Evolutionary conservation across 2,113 vertebrate species (phyloP).

Genomic region (Lutjanus erythropterus): DNA sequence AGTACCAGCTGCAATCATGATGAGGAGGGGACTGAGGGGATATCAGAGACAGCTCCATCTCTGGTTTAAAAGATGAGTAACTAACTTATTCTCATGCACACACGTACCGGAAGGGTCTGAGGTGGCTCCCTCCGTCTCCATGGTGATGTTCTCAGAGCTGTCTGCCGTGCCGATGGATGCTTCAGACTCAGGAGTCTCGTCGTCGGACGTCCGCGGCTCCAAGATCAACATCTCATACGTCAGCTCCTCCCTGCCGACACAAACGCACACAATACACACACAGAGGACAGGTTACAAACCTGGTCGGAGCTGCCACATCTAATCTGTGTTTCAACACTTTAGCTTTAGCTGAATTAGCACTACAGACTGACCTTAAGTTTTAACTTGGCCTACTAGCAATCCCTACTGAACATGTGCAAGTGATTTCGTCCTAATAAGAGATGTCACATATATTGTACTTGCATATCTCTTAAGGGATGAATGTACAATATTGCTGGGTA

Average conservation of each 20-base stretch:
- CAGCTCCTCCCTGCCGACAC: slow-evolving; percentile 89
- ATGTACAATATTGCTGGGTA: not conserved
- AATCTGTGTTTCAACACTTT: not conserved
- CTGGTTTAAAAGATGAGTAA: no score
- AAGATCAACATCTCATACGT: slow-evolving; percentile 94
- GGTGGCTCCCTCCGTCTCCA: slow-evolving; percentile 88
- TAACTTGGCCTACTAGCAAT: no score
- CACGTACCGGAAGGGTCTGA: slow-evolving; percentile 85
- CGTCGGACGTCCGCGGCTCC: slow-evolving; percentile 93
- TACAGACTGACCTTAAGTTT: not conserved
- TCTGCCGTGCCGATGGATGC: slow-evolving; percentile 94
- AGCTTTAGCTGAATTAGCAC: not conserved
- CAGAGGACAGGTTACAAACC: not conserved
- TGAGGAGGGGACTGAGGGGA: no score
- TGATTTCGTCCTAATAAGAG: not conserved
- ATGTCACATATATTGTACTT: not conserved
- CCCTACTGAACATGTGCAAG: not conserved
- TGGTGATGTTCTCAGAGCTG: slow-evolving; percentile 93
- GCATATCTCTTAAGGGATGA: not conserved
- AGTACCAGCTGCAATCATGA: no score
- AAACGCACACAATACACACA: slow-evolving; percentile 1
- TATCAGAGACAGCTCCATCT: no score
- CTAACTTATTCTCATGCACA: no score
- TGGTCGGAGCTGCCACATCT: not conserved
- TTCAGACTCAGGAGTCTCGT: slow-evolving; percentile 94